Evolutionary conservation across 2,797 vertebrate species (phyloP), one percentile per base, ranked within the genome.

Genomic region (Sebastes steindachneri): DNA sequence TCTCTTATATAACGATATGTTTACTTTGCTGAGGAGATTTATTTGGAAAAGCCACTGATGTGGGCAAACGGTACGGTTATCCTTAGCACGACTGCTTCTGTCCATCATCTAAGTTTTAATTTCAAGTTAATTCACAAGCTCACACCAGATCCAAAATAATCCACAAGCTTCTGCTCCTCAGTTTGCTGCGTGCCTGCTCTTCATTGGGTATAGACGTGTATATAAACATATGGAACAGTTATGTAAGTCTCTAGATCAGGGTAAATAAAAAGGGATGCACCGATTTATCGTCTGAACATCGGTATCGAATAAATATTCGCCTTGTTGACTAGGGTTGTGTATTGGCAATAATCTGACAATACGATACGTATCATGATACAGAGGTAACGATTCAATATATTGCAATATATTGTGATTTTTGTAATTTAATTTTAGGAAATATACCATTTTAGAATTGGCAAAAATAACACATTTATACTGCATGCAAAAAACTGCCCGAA

Each of bases 1-100:
- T 68, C 54, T 35, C 72, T 86, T 88, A 78, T 37, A n/a, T 87
- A 84, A 88, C 28, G 25, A 68, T 75, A 5, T 73, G 68, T 85
- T 83, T 72, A 79, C 75, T 72, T 84, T 63, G 57, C 35, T 35
- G 15, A 41, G 60, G 19, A 79, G 31, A 77, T 78, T 80, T 80
- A 65, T 84, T 68, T 74, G 25, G 48, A 54, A 62, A 84, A 73
- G 31, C 23, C 28, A 64, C 4, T 35, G 14, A 71, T 48, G 66
- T 73, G 57, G 64, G 33, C 1, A 73, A 68, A 73, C 23, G 4
- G 12, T 28, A 58, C 66, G 51, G 17, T 64, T 73, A 75, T 75
- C 10, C 17, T 55, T 17, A 57, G 51, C 55, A 64, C 68, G 28
- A 19, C 25, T 51, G 15, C 57, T 59, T 80, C 23, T 53, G 19